Base-by-base conservation (phyloP, 2,888 invertebrate species). In the Drosophila demipolita region DNA sequence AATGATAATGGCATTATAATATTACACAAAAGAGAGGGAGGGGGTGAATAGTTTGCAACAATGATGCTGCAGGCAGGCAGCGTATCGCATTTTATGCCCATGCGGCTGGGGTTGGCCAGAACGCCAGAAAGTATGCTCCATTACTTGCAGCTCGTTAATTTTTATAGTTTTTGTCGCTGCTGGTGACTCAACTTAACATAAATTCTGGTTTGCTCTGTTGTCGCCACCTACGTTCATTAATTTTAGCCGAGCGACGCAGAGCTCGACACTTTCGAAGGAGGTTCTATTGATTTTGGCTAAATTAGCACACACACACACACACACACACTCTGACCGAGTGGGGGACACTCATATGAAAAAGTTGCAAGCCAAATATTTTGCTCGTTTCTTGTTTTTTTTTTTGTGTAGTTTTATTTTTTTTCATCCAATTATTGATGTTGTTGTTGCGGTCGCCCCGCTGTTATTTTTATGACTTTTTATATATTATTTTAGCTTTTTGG, bases 251-350 rank as follows among this genome's bases (percentile, higher is more conserved):
- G 48, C 53, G 33, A 48, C 35, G 15, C 29, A 29, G 29, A 45
- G 52, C 70, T 57, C 62, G 29, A 77, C 68, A 55, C 72, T 58
- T 32, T 60, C 61, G 61, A 54, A 45, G 73, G n/a, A n/a, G 69
- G 50, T 79, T 70, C 63, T 87, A 90, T 90, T 90, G 90, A 90
- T 90, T 90, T 91, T 81, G 83, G 82, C 80, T 89, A 90, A 90
- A 91, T 91, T 90, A 90, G 66, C 78, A 74, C 79, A 75, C 66
- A 79, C 70, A 45, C 40, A 33, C 45, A 8, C 20, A 23, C 45
- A 23, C 26, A 26, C 4, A 26, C 26, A 26, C 15, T 8, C 20
- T 15, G 7, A 12, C n/a, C 9, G n/a, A 23, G 35, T 11, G 40
- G 45, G n/a, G 33, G 12, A 54, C 26, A 73, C 45, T 45, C 38